Percentiles rank a stretch among this genome's conserved stretches.
Evolutionary conservation across 2,113 vertebrate species (phyloP).

Genomic region (Mustelus asterias): DNA sequence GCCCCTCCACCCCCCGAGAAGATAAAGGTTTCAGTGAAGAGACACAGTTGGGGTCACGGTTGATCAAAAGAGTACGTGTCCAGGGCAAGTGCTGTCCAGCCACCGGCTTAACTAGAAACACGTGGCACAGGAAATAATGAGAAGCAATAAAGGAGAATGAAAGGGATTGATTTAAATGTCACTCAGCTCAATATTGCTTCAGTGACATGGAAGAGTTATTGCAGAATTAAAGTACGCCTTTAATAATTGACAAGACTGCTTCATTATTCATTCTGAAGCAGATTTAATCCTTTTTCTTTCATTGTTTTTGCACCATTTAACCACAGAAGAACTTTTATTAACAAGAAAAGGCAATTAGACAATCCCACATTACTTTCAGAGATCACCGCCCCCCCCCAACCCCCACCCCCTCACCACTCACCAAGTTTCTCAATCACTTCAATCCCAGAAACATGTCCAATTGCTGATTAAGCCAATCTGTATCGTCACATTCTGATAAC

Average conservation of each 20-base stretch:
- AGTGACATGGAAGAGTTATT: conserved; percentile 18
- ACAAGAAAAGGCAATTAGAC: neutral
- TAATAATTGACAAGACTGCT: conserved; percentile 20
- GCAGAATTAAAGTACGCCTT: conserved; percentile 25
- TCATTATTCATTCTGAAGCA: conserved; percentile 8
- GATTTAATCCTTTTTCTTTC: neutral
- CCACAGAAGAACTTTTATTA: neutral
- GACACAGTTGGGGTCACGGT: neutral
- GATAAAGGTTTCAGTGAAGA: neutral
- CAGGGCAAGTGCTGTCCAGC: neutral
- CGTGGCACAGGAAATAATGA: neutral
- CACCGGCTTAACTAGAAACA: neutral
- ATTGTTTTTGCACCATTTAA: conserved; percentile 19
- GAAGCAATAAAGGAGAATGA: conserved; percentile 9
- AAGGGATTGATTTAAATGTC: conserved; percentile 26
- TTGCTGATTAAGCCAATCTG: neutral
- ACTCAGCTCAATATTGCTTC: neutral
- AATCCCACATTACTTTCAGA: neutral
- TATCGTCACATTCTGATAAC: too few relatives aligned
- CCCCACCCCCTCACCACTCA: neutral
- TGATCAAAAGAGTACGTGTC: neutral
- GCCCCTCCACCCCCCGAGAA: neutral
- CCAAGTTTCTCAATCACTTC: neutral
- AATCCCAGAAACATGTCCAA: neutral
- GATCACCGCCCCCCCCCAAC: too few relatives aligned